Evolutionary conservation across 2,888 invertebrate genomes (phyloP), one percentile per base, ranked within the genome.

Genomic region (Ceriagrion tenellum): DNA sequence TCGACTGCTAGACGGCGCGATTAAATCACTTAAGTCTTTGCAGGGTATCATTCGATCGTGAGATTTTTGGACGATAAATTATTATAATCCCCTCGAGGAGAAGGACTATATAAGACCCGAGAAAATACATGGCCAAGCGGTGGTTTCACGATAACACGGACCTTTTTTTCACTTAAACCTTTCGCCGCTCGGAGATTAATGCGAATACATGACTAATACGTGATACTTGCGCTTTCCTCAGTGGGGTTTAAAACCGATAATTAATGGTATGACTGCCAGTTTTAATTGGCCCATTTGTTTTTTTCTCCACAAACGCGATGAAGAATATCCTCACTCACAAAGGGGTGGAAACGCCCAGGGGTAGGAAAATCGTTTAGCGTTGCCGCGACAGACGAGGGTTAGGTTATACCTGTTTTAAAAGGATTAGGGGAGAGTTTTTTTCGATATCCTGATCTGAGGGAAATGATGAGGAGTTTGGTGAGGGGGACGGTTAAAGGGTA

Each of bases 131-230:
- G 13, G 3, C 81, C 30, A 30, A 35, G 81, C 10, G 81, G 30
- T 18, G 30, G 81, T 81, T 81, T 81, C 81, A 81, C 35, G 81
- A 81, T 16, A 81, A 81, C 13, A 13, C n/a, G 69, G n/a, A 47
- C n/a, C 6, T 81, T 81, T 8, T 81, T 81, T 81, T 35, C 81
- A 35, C 81, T 81, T 35, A 23, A 16, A 18, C 35, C 81, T 81
- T 81, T 81, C 81, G 35, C 13, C 81, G 81, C 81, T 4, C 6
- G 16, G 35, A 81, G 81, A 81, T 81, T 35, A 81, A 81, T 81
- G 81, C 81, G 81, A 81, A 35, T 16, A 81, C 81, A 81, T 35
- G 81, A 81, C 35, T 81, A 81, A 81, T 35, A 81, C 81, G 81
- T 0, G 81, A 35, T 81, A 81, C 81, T 81, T 16, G 81, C 30